A percentile compares a stretch with the other conserved stretches of the same genome.
Evolutionary conservation across 2,797 vertebrate genomes (phyloP).

Genomic region (Rhynchonycteris naso): DNA sequence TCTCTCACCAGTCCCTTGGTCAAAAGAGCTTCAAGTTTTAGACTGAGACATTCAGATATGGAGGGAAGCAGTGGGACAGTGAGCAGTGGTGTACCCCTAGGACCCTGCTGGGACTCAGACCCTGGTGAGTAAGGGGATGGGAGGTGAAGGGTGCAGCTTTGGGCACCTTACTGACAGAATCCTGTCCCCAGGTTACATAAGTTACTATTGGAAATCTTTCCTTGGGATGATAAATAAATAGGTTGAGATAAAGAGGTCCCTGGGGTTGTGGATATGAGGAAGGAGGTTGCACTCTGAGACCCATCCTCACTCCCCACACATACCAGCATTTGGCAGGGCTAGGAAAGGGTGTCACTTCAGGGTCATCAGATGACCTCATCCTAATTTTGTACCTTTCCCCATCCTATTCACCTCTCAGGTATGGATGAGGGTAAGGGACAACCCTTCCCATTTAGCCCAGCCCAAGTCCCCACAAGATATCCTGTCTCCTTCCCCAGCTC

Average conservation of each 20-base stretch:
- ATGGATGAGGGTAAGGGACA: conserved; percentile 45
- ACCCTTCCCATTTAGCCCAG: conserved; percentile 78
- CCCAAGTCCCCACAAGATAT: conserved; percentile 73
- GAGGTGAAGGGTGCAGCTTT: conserved; percentile 61
- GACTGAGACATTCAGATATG: conserved; percentile 85
- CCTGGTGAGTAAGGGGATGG: conserved; percentile 12
- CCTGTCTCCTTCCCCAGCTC: conserved; percentile 66
- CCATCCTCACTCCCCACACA: conserved; percentile 42
- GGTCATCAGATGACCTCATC: not conserved
- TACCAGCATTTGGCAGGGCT: conserved; percentile 58
- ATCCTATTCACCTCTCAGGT: conserved; percentile 17
- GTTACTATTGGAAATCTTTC: conserved; percentile 54
- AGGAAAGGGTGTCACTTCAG: conserved; percentile 13
- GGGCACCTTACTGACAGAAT: conserved; percentile 58
- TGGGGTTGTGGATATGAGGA: conserved; percentile 1
- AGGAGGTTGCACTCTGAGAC: conserved; percentile 58
- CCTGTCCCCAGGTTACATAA: conserved; percentile 55
- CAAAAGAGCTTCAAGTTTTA: conserved; percentile 86
- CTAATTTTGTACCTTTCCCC: conserved; percentile 4
- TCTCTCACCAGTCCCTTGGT: conserved; percentile 68
- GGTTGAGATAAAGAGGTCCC: conserved; percentile 39
- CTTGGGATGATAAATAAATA: conserved; percentile 69
- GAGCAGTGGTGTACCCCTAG: conserved; percentile 48
- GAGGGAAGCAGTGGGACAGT: conserved; percentile 62
- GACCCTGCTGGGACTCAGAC: conserved; percentile 29